phyloP scores from a whole-genome alignment of 2,797 vertebrate species.

The Crocodylus rhombifer region DNA sequence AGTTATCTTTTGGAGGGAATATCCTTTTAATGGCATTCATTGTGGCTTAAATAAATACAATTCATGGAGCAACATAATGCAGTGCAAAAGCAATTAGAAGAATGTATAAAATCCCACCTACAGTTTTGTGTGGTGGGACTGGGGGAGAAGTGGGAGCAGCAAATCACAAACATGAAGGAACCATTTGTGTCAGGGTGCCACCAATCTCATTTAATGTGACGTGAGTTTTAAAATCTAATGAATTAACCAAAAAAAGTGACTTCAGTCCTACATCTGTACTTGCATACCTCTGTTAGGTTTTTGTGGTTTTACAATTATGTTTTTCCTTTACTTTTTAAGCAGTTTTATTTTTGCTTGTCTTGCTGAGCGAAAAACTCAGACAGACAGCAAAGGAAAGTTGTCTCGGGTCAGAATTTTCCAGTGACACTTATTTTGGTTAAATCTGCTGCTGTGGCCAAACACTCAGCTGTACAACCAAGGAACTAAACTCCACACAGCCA shows the following conservation, averaged over 20 bases:
- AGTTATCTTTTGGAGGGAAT: not conserved
- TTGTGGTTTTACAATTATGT: not conserved
- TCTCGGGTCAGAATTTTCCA: not conserved
- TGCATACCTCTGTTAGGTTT: not conserved
- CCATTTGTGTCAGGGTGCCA: not conserved
- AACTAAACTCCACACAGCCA: too few species aligned
- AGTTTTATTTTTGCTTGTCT: not conserved
- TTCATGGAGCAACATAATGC: constrained; percentile 13
- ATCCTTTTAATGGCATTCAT: not conserved
- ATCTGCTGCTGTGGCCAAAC: too few species aligned
- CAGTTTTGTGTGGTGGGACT: constrained; percentile 39
- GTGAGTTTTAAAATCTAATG: not conserved
- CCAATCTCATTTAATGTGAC: constrained; percentile 14
- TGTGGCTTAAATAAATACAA: not conserved
- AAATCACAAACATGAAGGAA: accelerated
- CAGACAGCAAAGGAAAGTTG: not conserved
- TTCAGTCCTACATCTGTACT: not conserved
- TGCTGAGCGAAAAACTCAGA: not conserved
- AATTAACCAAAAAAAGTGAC: not conserved
- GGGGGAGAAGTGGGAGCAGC: constrained; percentile 25
- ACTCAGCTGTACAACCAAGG: too few species aligned
- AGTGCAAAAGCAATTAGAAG: constrained; percentile 48
- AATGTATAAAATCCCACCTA: constrained; percentile 66
- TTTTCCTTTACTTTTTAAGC: not conserved
- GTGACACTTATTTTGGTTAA: not conserved